Evolutionary conservation across 2,113 vertebrate species (phyloP), one percentile per base, ranked within the genome.

Genomic region (Eubucco bourcierii): DNA sequence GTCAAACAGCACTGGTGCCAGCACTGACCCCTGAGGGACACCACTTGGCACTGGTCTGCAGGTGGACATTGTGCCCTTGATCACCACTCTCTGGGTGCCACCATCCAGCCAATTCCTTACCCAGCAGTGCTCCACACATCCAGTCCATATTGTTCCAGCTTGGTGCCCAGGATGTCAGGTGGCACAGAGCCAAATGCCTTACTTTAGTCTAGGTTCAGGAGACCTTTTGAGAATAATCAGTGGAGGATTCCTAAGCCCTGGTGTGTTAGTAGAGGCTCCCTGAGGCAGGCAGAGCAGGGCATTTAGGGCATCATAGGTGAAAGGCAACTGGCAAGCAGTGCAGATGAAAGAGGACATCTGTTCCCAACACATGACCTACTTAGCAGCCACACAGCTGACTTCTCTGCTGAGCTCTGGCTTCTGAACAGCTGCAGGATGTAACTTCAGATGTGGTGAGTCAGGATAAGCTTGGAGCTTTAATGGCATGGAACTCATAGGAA

Each of bases 261-360:
- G 33, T 60, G 37, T 68, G 44, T 33, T n/a, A 39, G 27, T 12
- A 5, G 18, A 10, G 7, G 63, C 60, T 28, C 14, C 24, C 67
- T 80, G 29, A 71, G 61, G 25, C 6, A 58, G 61, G 77, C 46
- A 87, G 77, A 84, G 47, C 21, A 68, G 47, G 53, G 33, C 53
- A 16, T 47, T 78, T 47, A 71, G 80, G 63, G 80, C 66, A 64
- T 65, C 56, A 39, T 9, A 79, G 23, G 61, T 80, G 53, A 72
- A 74, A 93, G 31, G 47, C 3, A 59, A 44, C 23, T 41, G 33
- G 67, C 58, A 90, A 71, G 65, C 80, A 75, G 29, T 44, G 53
- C 77, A 84, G 84, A 84, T 78, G 74, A 78, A 78, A 63, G 76
- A 72, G 80, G 84, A 81, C 93, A 93, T 88, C 94, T 94, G 86